Evolutionary conservation across 2,797 vertebrate genomes (phyloP), one percentile per base, ranked within the genome.

Genomic region (Thunnus albacares): DNA sequence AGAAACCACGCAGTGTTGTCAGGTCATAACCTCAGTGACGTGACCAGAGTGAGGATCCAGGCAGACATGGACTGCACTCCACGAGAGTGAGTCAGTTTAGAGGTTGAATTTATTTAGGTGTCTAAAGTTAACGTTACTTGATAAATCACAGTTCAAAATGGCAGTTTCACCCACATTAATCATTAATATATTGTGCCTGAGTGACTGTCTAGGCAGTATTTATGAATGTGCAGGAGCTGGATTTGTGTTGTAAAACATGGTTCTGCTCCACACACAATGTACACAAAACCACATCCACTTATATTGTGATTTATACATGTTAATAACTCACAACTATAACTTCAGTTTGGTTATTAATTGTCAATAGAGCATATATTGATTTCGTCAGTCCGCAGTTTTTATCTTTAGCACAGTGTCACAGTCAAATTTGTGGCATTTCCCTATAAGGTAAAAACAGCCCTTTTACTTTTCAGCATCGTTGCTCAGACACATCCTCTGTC

Each of bases 11-110:
- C 95, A 14, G 79, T 89, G 60, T 81, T 98, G 83, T 96, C 63
- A 0, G 98, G 97, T 85, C 79, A 61, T 22, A 96, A 98, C 92
- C 96, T 99, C n/a, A 74, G 80, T 3, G 30, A 3, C 7, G 95
- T 96, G n/a, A 95, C 88, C 43, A 80, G 86, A 86, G 92, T 98
- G 85, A 94, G 95, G 85, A 89, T 98, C 86, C 94, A 93, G 86
- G 93, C 88, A 22, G 80, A 94, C 66, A 85, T 90, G 79, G 93
- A 92, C 91, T 99, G 97, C 84, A 87, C 83, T 53, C 83, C 92
- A 73, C 93, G 92, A 3, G 87, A 97, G 98, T 99, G 91, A 98
- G 97, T 97, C 22, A 8, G 5, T 43, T 63, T 12, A 1, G 1
- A 0, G 3, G 0, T 15, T 6, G 11, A 12, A 51, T 51, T 47